These are phyloP conservation scores for Paramuricea clavata DNA, from an alignment of 92 coral and sea anemone species.

Conservation along the genomic window DNA sequence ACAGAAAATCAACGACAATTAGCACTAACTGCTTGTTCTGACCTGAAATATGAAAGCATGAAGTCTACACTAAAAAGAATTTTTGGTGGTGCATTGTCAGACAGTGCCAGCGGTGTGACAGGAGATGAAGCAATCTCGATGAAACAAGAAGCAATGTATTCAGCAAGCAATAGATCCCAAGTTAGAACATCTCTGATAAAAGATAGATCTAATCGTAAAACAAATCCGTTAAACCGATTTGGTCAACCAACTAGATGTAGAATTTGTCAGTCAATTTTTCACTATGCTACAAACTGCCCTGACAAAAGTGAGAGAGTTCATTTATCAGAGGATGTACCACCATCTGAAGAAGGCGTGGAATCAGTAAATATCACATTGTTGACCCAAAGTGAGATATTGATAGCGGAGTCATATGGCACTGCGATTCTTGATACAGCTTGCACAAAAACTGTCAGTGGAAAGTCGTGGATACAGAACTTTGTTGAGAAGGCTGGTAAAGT, in stretches of 20 bases:
- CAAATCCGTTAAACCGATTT: constrained; percentile 5
- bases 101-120: not conserved
- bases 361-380: not conserved
- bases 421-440: constrained; percentile 10
- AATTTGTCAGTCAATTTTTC: not conserved
- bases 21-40: not conserved
- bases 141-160: not conserved
- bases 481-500: not conserved
- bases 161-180: not conserved
- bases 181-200: not conserved
- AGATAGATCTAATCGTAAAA: not conserved
- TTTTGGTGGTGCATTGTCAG: not conserved
- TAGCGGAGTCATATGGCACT: not conserved
- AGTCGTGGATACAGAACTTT: not conserved
- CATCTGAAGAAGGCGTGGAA: not conserved
- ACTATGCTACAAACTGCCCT: not conserved
- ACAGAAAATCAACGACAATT: not conserved
- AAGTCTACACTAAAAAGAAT: not conserved
- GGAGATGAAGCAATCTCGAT: not conserved
- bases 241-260: not conserved
- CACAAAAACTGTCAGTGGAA: not conserved
- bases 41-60: not conserved
- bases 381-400: not conserved
- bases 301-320: not conserved
- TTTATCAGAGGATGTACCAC: not conserved